A percentile compares a stretch with the other conserved stretches of the same genome.
Conservation (phyloP, 2,113 vertebrate species). For the Pygoscelis antarcticus region DNA sequence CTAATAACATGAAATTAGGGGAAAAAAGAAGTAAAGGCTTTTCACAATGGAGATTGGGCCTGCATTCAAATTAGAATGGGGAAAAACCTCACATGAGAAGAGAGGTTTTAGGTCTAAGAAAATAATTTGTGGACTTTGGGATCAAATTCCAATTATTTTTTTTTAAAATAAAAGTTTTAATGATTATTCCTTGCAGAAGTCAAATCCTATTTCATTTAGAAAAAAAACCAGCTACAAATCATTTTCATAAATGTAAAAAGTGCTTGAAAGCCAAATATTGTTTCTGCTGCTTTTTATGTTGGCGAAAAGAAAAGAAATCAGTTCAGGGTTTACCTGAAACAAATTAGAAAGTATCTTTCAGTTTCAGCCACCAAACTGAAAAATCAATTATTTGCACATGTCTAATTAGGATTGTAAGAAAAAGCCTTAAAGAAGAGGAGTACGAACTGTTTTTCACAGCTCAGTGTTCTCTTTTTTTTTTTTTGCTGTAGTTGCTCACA, state of each 20-base stretch:
- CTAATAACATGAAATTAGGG: neutral
- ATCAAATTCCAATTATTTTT: neutral
- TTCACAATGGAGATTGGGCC: neutral
- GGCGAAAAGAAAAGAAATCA: neutral
- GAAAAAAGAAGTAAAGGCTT: neutral
- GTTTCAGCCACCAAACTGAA: neutral
- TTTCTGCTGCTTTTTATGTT: neutral
- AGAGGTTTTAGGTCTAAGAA: neutral
- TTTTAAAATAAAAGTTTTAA: neutral
- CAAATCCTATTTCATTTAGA: neutral
- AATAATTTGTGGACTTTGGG: neutral
- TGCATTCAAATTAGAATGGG: neutral
- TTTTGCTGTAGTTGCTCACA: neutral
- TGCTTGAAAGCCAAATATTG: neutral
- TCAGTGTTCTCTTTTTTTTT: neutral
- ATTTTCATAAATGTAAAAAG: neutral
- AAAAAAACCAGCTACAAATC: neutral
- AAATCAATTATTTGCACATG: neutral
- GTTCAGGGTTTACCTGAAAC: neutral
- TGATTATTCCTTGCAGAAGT: neutral
- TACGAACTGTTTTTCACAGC: constrained; percentile 4
- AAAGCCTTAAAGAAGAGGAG: neutral
- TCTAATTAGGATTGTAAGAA: neutral
- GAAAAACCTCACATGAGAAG: neutral
- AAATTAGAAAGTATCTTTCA: neutral